phyloP scores from a whole-genome alignment of 2,113 vertebrate species.

The Eonycteris spelaea region DNA sequence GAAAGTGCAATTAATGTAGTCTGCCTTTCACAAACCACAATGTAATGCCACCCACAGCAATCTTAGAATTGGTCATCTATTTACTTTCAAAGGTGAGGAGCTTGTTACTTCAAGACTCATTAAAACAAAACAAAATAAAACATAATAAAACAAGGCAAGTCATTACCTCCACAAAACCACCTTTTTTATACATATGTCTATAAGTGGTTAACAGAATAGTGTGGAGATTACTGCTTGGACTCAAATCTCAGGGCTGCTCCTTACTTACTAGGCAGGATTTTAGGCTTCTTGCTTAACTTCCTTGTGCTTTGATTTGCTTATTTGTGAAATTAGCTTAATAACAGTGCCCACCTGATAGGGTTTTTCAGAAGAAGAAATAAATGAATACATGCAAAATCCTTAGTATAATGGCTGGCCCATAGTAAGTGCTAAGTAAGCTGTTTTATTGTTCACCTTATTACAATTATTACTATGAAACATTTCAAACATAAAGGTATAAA shows the following conservation, averaged over 20 bases:
- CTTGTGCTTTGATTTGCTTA: not conserved
- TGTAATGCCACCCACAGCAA: not conserved
- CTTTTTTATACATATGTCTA: rapidly evolving
- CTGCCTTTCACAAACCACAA: not conserved
- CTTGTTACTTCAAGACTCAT: not conserved
- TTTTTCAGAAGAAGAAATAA: not conserved
- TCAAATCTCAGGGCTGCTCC: not conserved
- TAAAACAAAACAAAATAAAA: not conserved
- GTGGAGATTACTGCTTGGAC: not conserved
- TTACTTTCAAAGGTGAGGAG: not conserved
- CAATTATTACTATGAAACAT: not conserved
- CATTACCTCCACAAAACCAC: not conserved
- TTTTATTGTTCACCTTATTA: not conserved
- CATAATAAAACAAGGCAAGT: not conserved
- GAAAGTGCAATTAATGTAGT: not conserved
- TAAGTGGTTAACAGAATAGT: not conserved
- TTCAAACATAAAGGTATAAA: not conserved
- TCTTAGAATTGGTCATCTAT: not conserved
- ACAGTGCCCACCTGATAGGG: not conserved
- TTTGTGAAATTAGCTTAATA: not conserved
- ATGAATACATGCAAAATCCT: not conserved
- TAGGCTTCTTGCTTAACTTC: not conserved
- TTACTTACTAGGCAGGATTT: not conserved
- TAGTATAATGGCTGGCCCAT: not conserved
- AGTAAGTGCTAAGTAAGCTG: not conserved